These are phyloP conservation scores for Venustaconcha ellipsiformis DNA, from an alignment of 1,140 invertebrate genomes.

Conservation along the genomic window DNA sequence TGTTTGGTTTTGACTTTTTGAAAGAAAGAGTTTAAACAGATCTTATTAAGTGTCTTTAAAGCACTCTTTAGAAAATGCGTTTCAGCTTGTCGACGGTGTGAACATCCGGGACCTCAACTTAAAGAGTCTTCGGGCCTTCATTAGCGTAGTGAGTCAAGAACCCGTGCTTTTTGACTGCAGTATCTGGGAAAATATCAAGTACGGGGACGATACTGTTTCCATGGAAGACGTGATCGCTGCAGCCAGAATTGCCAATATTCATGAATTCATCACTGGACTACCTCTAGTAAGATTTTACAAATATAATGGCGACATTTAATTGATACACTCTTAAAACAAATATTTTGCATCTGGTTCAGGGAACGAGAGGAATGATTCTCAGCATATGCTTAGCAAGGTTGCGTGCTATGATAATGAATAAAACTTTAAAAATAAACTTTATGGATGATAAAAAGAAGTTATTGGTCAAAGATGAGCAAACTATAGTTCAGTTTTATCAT, in stretches of 20 bases:
- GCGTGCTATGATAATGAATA: conserved; percentile 28
- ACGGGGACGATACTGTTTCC: conserved; percentile 77
- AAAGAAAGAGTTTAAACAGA: neutral
- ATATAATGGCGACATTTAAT: neutral
- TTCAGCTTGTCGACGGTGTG: conserved; percentile 73
- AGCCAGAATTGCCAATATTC: conserved; percentile 87
- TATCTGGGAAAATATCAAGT: conserved; percentile 89
- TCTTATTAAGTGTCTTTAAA: neutral
- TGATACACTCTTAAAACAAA: conserved; percentile 7
- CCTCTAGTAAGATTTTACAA: conserved; percentile 70
- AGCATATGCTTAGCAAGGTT: neutral
- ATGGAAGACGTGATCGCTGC: conserved; percentile 84
- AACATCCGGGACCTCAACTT: conserved; percentile 69
- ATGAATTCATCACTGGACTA: conserved; percentile 83
- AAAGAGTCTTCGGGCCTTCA: conserved; percentile 72
- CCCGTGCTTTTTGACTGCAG: conserved; percentile 88
- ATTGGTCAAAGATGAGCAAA: too few species aligned
- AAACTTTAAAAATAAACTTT: too few species aligned
- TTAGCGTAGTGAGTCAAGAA: conserved; percentile 85
- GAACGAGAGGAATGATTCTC: neutral
- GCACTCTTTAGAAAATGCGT: conserved; percentile 36
- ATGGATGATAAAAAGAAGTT: too few species aligned
- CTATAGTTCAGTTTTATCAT: too few species aligned
- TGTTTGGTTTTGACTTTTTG: neutral
- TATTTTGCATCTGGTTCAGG: neutral